Evolutionary conservation across 2,797 vertebrate species (phyloP).

Genomic region (Urocyon cinereoargenteus): DNA sequence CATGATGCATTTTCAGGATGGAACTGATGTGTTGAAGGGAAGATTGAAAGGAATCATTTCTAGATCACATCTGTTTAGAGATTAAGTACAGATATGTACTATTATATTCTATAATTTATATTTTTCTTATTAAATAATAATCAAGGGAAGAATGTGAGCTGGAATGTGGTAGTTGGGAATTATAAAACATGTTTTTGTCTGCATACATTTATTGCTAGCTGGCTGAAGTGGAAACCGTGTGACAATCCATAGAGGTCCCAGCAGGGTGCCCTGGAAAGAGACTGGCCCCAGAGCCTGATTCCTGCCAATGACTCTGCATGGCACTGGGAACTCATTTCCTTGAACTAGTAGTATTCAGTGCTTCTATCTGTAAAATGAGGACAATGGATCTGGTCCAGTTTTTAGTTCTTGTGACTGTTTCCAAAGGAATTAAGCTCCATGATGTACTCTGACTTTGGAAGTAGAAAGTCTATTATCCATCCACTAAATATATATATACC

Average conservation of each 20-base stretch:
- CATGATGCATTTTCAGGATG: neutral
- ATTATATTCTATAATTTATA: conserved; percentile 26
- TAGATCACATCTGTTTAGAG: conserved; percentile 21
- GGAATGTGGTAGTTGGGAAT: neutral
- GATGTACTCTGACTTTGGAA: neutral
- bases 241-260: neutral
- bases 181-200: conserved; percentile 14
- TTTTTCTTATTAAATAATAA: conserved; percentile 59
- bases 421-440: conserved; percentile 5
- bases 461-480: neutral
- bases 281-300: neutral
- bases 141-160: neutral
- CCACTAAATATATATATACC: neutral
- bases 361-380: neutral
- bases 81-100: conserved; percentile 5
- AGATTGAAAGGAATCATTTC: neutral
- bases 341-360: neutral
- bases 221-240: neutral
- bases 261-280: neutral
- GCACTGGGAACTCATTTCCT: neutral
- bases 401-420: conserved; percentile 5
- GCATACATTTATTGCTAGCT: neutral
- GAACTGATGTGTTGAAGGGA: neutral
- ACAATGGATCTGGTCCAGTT: neutral
- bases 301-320: neutral